Evolutionary conservation across 2,113 vertebrate genomes (phyloP).

Genomic region (Thalassarche chlororhynchos): DNA sequence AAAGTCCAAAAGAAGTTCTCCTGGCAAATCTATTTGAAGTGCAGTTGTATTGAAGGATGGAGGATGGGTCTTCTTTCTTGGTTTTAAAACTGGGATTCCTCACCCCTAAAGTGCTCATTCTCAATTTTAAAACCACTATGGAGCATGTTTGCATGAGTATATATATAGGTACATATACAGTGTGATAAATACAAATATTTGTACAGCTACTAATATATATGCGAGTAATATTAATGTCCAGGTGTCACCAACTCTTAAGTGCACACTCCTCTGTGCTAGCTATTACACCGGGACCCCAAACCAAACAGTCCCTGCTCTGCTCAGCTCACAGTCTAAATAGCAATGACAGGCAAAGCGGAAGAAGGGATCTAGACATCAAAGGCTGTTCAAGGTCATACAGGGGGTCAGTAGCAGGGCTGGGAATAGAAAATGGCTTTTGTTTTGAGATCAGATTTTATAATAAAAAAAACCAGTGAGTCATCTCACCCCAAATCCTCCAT

Average conservation of each 20-base stretch:
- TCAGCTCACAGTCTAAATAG: background rate
- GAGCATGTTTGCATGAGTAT: background rate
- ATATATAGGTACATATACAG: background rate
- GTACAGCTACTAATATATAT: background rate
- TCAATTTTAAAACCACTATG: background rate
- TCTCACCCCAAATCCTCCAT: slow-evolving; percentile 27
- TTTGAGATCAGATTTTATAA: slow-evolving; percentile 21
- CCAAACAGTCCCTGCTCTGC: background rate
- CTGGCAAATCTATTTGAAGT: background rate
- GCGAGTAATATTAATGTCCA: background rate
- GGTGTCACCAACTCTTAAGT: background rate
- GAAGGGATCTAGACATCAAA: slow-evolving; percentile 10
- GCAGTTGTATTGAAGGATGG: background rate
- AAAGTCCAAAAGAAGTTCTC: background rate
- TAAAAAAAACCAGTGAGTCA: slow-evolving; percentile 6
- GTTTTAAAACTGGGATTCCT: background rate
- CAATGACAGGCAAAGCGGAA: background rate
- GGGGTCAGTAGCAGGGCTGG: background rate
- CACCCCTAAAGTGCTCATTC: background rate
- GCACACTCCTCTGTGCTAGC: background rate
- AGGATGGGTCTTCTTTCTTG: background rate
- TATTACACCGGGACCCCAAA: background rate
- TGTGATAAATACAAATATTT: background rate
- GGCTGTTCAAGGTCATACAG: slow-evolving; percentile 12
- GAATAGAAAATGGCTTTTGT: background rate